Base-by-base conservation (phyloP, 2,113 vertebrate genomes). In the Cephalopholis sonnerati region DNA sequence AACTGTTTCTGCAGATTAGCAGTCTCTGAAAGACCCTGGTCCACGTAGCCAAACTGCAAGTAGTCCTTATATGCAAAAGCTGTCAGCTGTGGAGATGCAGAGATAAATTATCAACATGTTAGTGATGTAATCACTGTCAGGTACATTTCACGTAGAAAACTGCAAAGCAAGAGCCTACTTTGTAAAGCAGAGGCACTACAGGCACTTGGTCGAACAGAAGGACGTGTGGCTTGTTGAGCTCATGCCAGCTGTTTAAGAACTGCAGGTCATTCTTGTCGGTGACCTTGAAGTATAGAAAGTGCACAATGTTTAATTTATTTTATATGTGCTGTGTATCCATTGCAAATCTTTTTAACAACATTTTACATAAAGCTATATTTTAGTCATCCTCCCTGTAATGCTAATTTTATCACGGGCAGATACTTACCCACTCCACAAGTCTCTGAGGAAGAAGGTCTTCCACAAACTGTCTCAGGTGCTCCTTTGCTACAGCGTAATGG, bases 51-150 rank as follows among this genome's bases (percentile, higher is more conserved):
- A 48, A 99, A 99, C 46, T 96, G 96, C 63, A 99, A 86, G 68
- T 98, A 96, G 73, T 99, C 98, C 32, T 96, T 97, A 85, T 98
- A 96, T 0, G 97, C 96, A 70, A 99, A 99, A 1, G 98, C 97
- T 0, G 95, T 96, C 82, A 99, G 91, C 98, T 99, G 86, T 5
- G 18, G 54, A 80, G 70, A 86, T 29, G 70, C 1, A 74, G 53
- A 65, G 22, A 82, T 8, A 36, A 25, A 16, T 53, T 12, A 79
- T 7, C 48, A 32, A 32, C 39, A 48, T 15, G 25, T 68, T 64
- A 54, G 27, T 62, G 32, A 65, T 15, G 16, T 12, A 62, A 17
- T 53, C 16, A 29, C 7, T 27, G 2, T 78, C 18, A 58, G n/a
- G 10, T 46, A 41, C 0, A 46, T 74, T 55, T 44, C 8, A 63